Base-by-base conservation (phyloP, 2,888 invertebrate genomes). In the Thymelicus lineola region DNA sequence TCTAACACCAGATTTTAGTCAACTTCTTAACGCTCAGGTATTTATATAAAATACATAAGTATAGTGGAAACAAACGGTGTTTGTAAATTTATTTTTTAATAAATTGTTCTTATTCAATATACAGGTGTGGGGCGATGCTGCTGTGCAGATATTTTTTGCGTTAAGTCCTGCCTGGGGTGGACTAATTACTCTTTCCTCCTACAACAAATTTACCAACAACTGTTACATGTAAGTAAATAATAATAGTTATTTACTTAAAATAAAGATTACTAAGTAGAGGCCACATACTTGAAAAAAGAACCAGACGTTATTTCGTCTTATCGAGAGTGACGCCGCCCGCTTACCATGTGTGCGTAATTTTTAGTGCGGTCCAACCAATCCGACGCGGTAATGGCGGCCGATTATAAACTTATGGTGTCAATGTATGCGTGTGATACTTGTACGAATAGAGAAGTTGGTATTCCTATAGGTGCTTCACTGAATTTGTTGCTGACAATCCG, bases 111-210 rank as follows among this genome's bases (percentile, higher is more conserved):
- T 15, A 63, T n/a, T 46, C 46, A 66, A 45, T 69, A 10, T 79
- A 76, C 72, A 96, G 96, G 96, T 97, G 14, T 97, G 96, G 97
- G 97, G 97, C 59, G 97, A 97, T 82, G 97, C 97, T 0, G 97
- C 97, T 0, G 97, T 97, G 28, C 97, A 98, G 88, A 97, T 97
- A 81, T 98, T 98, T 88, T 98, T 97, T 85, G 97, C 97, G 0
- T 88, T 98, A 35, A 97, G 97, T 79, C 97, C 97, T 5, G 97
- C 97, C 65, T 97, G 97, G 96, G 98, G 98, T 64, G 98, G 97
- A 50, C 94, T 98, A 14, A 97, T 97, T 66, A 97, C 97, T 0
- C 94, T 98, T 68, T 96, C 97, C 63, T 97, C 97, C 17, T 98
- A 97, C 86, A 98, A 97, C 88, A 96, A 96, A 81, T 98, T 98